These are phyloP conservation scores for Cryptoprocta ferox DNA, from an alignment of 2,797 vertebrate species.

Conservation along the genomic window DNA sequence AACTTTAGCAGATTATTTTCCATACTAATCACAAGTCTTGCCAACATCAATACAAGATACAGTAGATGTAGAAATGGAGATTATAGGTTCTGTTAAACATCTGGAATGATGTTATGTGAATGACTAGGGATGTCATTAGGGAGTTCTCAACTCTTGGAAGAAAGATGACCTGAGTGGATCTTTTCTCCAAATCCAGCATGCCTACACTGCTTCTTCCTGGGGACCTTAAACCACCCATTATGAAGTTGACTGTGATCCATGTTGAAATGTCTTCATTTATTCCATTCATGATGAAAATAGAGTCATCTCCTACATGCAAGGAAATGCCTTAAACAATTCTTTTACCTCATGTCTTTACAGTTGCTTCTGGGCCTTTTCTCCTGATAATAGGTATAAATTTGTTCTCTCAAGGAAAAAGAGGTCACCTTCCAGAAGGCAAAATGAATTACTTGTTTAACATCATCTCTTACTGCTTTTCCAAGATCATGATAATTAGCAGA, in stretches of 20 bases:
- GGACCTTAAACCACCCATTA: slow-evolving; percentile 88
- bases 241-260: slow-evolving; percentile 93
- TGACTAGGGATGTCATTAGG: slow-evolving; percentile 87
- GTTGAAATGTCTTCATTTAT: slow-evolving; percentile 94
- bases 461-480: slow-evolving; percentile 89
- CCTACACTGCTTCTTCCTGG: slow-evolving; percentile 86
- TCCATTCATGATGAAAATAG: slow-evolving; percentile 93
- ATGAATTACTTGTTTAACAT: slow-evolving; percentile 89
- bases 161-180: slow-evolving; percentile 95
- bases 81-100: slow-evolving; percentile 76
- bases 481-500: slow-evolving; percentile 93
- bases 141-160: slow-evolving; percentile 89
- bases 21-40: slow-evolving; percentile 90
- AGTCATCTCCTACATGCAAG: slow-evolving; percentile 88
- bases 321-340: slow-evolving; percentile 89
- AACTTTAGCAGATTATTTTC: slow-evolving; percentile 89
- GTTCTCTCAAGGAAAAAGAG: slow-evolving; percentile 93
- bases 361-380: slow-evolving; percentile 90
- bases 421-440: slow-evolving; percentile 87
- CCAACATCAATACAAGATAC: slow-evolving; percentile 94
- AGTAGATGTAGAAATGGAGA: slow-evolving; percentile 69
- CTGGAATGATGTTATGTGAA: slow-evolving; percentile 89
- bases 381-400: slow-evolving; percentile 91
- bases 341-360: slow-evolving; percentile 87
- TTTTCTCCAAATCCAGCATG: slow-evolving; percentile 94